These are phyloP conservation scores for Chalcis sispes DNA, from an alignment of 2,888 invertebrate species.

Conservation along the genomic window DNA sequence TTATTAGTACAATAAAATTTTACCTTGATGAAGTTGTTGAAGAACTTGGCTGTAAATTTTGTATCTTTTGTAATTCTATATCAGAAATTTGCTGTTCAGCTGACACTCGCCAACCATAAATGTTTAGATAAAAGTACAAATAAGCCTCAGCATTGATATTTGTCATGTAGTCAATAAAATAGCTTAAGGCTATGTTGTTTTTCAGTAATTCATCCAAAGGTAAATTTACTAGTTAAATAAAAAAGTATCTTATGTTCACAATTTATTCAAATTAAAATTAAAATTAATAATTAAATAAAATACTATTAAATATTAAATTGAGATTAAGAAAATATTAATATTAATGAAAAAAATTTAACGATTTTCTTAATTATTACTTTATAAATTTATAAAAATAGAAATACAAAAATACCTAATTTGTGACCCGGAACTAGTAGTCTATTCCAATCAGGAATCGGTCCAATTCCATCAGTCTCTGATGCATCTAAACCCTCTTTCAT, in stretches of 20 bases:
- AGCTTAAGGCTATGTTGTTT: slow-evolving; percentile 86
- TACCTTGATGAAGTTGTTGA: slow-evolving; percentile 44
- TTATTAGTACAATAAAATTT: not conserved
- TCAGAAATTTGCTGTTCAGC: slow-evolving; percentile 84
- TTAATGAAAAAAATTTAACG: not conserved
- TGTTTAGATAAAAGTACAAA: slow-evolving; percentile 87
- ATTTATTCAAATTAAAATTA: not conserved
- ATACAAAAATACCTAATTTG: slow-evolving; percentile 71
- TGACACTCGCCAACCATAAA: slow-evolving; percentile 82
- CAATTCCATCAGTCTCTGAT: slow-evolving; percentile 75
- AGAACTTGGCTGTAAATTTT: slow-evolving; percentile 66
- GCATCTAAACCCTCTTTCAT: slow-evolving; percentile 77
- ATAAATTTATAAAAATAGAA: too few relatives aligned
- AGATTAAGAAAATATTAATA: not conserved
- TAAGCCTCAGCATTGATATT: slow-evolving; percentile 84
- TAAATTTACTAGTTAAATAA: slow-evolving; percentile 77
- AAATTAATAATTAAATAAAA: not conserved
- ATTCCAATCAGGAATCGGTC: slow-evolving; percentile 74
- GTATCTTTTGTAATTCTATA: slow-evolving; percentile 77
- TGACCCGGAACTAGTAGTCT: slow-evolving; percentile 75
- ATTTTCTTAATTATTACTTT: not conserved
- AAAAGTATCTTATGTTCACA: not conserved
- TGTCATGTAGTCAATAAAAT: slow-evolving; percentile 87
- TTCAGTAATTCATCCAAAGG: slow-evolving; percentile 85
- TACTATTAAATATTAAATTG: too few relatives aligned